A percentile compares a stretch with the other conserved stretches of the same genome.
Conservation (phyloP, 23 tunicate species). For the Botrylloides violaceus region DNA sequence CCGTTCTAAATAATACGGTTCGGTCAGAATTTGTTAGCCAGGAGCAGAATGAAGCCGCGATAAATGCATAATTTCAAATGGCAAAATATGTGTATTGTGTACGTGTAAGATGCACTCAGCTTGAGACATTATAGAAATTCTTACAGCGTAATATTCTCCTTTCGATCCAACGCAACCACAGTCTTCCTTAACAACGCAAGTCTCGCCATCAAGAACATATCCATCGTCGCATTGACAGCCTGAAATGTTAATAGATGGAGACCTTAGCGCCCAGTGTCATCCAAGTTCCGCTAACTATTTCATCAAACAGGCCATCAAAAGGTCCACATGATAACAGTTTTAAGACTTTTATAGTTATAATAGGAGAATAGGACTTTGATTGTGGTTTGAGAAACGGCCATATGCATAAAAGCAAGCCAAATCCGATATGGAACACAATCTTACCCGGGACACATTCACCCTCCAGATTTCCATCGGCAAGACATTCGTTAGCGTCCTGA, state of each 20-base stretch:
- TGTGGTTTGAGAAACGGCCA: too few relatives aligned
- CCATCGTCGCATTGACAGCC: slow-evolving; percentile 69
- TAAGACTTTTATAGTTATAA: too few relatives aligned
- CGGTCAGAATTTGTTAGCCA: neutral
- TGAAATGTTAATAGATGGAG: slow-evolving; percentile 2
- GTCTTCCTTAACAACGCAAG: slow-evolving; percentile 17
- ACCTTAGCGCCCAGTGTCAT: too few relatives aligned
- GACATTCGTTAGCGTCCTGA: slow-evolving; percentile 14
- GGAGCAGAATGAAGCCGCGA: neutral
- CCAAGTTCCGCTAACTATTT: too few relatives aligned
- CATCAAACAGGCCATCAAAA: too few relatives aligned
- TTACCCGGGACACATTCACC: slow-evolving; percentile 42
- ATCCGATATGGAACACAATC: too few relatives aligned
- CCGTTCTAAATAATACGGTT: slow-evolving; percentile 11
- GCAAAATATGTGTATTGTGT: too few relatives aligned
- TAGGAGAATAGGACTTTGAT: too few relatives aligned
- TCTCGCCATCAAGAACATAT: slow-evolving; percentile 11
- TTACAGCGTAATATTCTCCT: slow-evolving; percentile 38
- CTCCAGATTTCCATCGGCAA: neutral
- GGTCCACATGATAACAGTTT: too few relatives aligned
- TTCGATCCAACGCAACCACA: slow-evolving; percentile 41
- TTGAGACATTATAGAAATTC: neutral
- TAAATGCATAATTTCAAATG: neutral
- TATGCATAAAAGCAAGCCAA: too few relatives aligned
- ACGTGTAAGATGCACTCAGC: too few relatives aligned